Percentiles rank a stretch among this genome's conserved stretches.
Conservation (phyloP, 2,797 vertebrate genomes). For the Caiman crocodilus region DNA sequence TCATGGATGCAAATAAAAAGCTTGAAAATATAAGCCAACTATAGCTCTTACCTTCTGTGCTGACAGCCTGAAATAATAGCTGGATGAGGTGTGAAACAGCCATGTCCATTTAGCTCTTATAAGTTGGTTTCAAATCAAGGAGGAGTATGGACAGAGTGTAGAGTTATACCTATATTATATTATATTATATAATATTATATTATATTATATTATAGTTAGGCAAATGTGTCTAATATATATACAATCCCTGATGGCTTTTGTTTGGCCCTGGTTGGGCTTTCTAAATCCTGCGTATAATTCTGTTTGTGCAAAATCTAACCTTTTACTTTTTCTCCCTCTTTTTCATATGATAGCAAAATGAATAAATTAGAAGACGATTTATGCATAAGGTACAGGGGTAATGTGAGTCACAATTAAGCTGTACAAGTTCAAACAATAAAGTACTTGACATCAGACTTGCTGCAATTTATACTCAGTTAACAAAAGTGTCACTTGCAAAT, state of each 20-base stretch:
- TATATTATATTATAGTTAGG: no score
- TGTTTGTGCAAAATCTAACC: background rate
- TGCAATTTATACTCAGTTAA: background rate
- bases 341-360: background rate
- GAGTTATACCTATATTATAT: rapidly evolving
- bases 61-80: background rate
- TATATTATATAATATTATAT: no score
- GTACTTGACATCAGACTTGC: background rate
- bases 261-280: background rate
- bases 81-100: background rate
- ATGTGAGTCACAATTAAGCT: slow-evolving; percentile 40
- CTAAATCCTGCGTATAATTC: background rate
- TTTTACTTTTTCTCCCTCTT: background rate
- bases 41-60: background rate
- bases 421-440: background rate
- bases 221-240: background rate
- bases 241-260: background rate
- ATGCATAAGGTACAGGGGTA: background rate
- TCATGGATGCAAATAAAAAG: background rate
- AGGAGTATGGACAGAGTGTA: rapidly evolving
- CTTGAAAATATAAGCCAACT: background rate
- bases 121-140: background rate
- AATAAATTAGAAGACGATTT: slow-evolving; percentile 15
- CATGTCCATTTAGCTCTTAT: background rate
- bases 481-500: no score